Evolutionary conservation across 2,113 vertebrate genomes (phyloP).

Genomic region (Orycteropus afer): DNA sequence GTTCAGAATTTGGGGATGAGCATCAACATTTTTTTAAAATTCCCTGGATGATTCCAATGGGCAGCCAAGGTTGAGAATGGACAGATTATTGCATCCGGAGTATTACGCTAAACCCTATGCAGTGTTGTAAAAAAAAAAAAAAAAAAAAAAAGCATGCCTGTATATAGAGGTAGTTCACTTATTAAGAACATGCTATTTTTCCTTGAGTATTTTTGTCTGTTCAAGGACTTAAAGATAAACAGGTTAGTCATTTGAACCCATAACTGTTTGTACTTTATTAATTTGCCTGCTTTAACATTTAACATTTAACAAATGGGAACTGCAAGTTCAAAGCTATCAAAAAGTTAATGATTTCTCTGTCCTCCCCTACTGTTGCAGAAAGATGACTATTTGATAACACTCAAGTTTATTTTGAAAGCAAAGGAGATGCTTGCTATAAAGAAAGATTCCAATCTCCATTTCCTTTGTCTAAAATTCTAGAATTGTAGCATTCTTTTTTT

Average conservation of each 20-base stretch:
- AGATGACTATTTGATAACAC: constrained; percentile 62
- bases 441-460: constrained; percentile 19
- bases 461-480: not conserved
- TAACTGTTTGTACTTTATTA: constrained; percentile 65
- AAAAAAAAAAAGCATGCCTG: not conserved
- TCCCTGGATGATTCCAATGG: constrained; percentile 24
- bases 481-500: constrained; percentile 1
- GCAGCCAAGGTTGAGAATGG: constrained; percentile 1
- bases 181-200: constrained; percentile 47
- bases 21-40: constrained; percentile 2
- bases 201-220: constrained; percentile 42
- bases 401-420: constrained; percentile 36
- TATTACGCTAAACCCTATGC: constrained; percentile 15
- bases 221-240: constrained; percentile 52
- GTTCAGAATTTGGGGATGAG: not conserved
- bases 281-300: constrained; percentile 44
- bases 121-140: not conserved
- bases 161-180: not conserved
- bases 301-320: constrained; percentile 64
- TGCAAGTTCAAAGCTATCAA: constrained; percentile 55
- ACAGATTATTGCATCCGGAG: not conserved
- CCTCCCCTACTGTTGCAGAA: not conserved
- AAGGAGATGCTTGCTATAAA: constrained; percentile 51
- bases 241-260: constrained; percentile 49
- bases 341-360: constrained; percentile 69